Evolutionary conservation across 2,113 vertebrate species (phyloP).

Genomic region (Sciurus niger): DNA sequence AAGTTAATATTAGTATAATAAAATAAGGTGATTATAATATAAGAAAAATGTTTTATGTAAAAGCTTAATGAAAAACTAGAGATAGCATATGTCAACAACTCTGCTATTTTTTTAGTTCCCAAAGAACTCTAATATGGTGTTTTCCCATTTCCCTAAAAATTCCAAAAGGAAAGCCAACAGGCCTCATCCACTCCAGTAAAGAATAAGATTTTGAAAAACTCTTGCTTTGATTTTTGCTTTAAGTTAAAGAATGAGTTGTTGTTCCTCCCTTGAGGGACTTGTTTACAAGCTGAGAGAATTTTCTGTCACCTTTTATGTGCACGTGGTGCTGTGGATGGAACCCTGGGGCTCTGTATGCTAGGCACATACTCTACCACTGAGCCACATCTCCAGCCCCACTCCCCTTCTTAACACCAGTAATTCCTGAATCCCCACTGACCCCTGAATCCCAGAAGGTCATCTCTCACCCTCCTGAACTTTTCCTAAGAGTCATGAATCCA

Average conservation of each 20-base stretch:
- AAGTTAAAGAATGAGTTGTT: background rate
- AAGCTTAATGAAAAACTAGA: slow-evolving; percentile 44
- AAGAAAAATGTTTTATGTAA: slow-evolving; percentile 28
- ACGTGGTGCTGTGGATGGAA: background rate
- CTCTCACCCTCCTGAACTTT: background rate
- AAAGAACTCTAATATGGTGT: background rate
- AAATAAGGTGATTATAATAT: slow-evolving; percentile 36
- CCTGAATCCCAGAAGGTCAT: background rate
- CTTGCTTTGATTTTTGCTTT: background rate
- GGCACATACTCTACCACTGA: background rate
- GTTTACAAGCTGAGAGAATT: background rate
- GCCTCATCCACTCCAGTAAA: background rate
- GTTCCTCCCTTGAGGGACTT: background rate
- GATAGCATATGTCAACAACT: slow-evolving; percentile 19
- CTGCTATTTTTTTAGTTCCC: background rate
- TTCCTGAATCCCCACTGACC: no score
- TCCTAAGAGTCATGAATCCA: background rate
- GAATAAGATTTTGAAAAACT: background rate
- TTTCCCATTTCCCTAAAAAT: background rate
- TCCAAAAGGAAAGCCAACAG: background rate
- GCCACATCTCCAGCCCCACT: background rate
- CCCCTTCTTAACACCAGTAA: background rate
- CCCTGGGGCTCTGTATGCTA: background rate
- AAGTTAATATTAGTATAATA: background rate
- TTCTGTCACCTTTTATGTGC: background rate